Evolutionary conservation across 2,797 vertebrate genomes (phyloP).

Genomic region (Nannoperca obscura): DNA sequence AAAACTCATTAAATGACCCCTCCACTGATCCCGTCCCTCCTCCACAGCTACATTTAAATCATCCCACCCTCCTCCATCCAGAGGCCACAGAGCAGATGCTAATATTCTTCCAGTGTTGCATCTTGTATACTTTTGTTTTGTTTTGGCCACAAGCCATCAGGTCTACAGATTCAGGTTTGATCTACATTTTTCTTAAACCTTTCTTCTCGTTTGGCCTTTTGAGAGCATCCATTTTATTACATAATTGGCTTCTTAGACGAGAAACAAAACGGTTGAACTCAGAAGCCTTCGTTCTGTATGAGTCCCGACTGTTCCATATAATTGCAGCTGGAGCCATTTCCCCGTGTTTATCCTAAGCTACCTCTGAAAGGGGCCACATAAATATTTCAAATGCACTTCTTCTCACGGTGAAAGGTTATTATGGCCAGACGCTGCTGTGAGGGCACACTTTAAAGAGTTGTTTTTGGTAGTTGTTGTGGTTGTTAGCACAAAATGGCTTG

Average conservation of each 20-base stretch:
- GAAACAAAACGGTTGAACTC: too few relatives aligned
- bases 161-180: not conserved
- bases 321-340: slow-evolving; percentile 32
- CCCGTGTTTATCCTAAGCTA: slow-evolving; percentile 43
- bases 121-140: not conserved
- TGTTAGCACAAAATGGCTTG: slow-evolving; percentile 49
- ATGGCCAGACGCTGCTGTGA: slow-evolving; percentile 30
- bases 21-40: slow-evolving; percentile 51
- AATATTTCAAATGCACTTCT: slow-evolving; percentile 66
- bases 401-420: slow-evolving; percentile 59
- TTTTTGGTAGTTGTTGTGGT: slow-evolving; percentile 41
- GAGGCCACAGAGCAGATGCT: slow-evolving; percentile 2
- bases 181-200: not conserved
- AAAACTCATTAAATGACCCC: slow-evolving; percentile 66
- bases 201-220: not conserved
- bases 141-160: not conserved
- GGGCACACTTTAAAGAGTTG: slow-evolving; percentile 45
- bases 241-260: not conserved
- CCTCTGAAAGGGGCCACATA: slow-evolving; percentile 47
- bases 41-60: slow-evolving; percentile 49
- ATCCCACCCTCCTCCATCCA: slow-evolving; percentile 5
- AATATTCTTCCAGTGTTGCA: not conserved
- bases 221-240: not conserved
- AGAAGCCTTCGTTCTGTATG: too few relatives aligned
- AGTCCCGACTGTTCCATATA: slow-evolving; percentile 2